Evolutionary conservation across 2,797 vertebrate genomes (phyloP).

Genomic region (Danionella dracula): DNA sequence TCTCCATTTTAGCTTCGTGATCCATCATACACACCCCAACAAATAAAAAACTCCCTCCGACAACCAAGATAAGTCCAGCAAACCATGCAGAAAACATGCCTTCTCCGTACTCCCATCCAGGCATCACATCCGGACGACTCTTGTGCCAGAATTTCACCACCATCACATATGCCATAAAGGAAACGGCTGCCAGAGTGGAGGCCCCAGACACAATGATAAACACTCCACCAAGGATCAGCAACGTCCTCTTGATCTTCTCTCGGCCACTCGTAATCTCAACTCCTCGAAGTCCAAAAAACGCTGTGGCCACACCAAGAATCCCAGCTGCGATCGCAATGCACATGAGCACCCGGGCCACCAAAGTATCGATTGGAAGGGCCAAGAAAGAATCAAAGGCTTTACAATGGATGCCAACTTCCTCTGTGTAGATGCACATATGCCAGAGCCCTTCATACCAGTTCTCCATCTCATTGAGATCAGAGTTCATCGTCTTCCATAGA

Average conservation of each 20-base stretch:
- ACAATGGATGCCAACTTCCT: conserved; percentile 86
- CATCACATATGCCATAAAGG: conserved; percentile 85
- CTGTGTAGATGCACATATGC: conserved; percentile 89
- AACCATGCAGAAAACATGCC: conserved; percentile 94
- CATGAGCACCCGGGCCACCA: conserved; percentile 86
- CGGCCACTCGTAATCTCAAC: conserved; percentile 65
- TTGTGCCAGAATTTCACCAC: conserved; percentile 92
- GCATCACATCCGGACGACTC: conserved; percentile 85
- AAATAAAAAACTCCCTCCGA: conserved; percentile 83
- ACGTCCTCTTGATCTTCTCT: conserved; percentile 69
- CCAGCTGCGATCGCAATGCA: conserved; percentile 78
- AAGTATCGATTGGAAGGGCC: conserved; percentile 81
- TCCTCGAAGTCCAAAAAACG: conserved; percentile 82
- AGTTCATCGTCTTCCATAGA: conserved; percentile 90
- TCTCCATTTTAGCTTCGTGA: conserved; percentile 44
- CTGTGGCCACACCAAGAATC: conserved; percentile 72
- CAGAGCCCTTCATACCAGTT: conserved; percentile 95
- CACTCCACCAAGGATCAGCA: conserved; percentile 75
- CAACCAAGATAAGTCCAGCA: conserved; percentile 78
- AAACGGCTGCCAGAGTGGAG: conserved; percentile 78
- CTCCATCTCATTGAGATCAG: conserved; percentile 94
- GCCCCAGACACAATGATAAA: conserved; percentile 82
- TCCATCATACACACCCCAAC: conserved; percentile 74
- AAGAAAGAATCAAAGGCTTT: conserved; percentile 90
- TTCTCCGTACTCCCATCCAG: conserved; percentile 96